Base-by-base conservation (phyloP, 1,140 invertebrate species). In the Sweltsa coloradensis region DNA sequence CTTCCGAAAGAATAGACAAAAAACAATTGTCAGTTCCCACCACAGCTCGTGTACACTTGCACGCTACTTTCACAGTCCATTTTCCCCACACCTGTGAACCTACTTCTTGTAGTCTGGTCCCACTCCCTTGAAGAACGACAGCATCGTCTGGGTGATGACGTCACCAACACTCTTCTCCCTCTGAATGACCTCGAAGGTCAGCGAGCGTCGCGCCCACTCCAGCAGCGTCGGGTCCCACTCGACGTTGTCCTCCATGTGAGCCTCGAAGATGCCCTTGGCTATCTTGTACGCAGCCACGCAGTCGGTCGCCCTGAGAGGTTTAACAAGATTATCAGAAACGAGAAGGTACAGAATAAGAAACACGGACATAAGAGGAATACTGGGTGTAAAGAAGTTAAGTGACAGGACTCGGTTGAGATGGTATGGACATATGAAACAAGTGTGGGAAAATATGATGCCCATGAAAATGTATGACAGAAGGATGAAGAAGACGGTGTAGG, bases 181-280 rank as follows among this genome's bases (percentile, higher is more conserved):
- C 50, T 83, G 76, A 47, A 93, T 85, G 6, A 89, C 76, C 60
- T 91, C 81, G 65, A 83, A 93, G 34, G 91, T 78, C 2, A 89
- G 63, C 9, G 87, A 89, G 56, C 85, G 85, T 57, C 81, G 85
- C 0, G 87, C 88, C 0, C 86, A 85, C 54, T 85, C 83, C 47
- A 91, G 76, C 27, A 91, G 64, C 37, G 81, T 73, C 21, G 72
- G 66, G 36, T 87, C 81, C 74, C 88, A 86, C 27, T 72, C 65
- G 3, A 62, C 60, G 23, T 71, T 66, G 1, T 69, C 73, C 2
- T 64, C 62, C 23, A 90, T 57, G 60, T 82, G 81, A 19, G 72
- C 73, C 66, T 86, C 83, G 55, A 89, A 63, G 52, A 91, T 86
- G 5, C 70, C 64, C 58, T 76, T 76, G 3, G 84, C 75, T 65